Evolutionary conservation across 2,113 vertebrate species (phyloP).

Genomic region (Otocyon megalotis): DNA sequence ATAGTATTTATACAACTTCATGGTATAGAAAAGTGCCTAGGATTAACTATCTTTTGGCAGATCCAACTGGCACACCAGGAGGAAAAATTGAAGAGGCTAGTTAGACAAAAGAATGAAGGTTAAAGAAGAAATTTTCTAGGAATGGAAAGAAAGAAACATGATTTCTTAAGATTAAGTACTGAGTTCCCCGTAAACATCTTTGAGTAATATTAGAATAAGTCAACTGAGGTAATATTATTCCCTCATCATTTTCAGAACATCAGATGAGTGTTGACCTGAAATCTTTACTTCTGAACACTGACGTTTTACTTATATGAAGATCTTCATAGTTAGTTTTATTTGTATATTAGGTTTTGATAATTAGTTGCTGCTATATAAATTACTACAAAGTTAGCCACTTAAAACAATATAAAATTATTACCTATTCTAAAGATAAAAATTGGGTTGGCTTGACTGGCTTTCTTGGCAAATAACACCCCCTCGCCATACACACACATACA

Average conservation of each 20-base stretch:
- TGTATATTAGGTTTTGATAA: not conserved
- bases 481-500: too few relatives aligned
- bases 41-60: not conserved
- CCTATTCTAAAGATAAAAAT: not conserved
- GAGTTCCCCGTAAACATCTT: not conserved
- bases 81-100: not conserved
- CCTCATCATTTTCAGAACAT: not conserved
- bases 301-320: not conserved
- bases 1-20: not conserved
- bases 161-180: not conserved
- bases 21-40: not conserved
- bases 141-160: not conserved
- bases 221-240: not conserved
- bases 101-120: not conserved
- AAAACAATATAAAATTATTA: not conserved
- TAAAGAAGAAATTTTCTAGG: constrained; percentile 6
- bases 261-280: not conserved
- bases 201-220: not conserved
- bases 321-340: constrained; percentile 6
- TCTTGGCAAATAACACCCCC: not conserved
- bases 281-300: constrained; percentile 10
- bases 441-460: not conserved
- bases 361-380: not conserved
- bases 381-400: constrained; percentile 35
- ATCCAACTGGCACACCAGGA: not conserved